Evolutionary conservation across 2,797 vertebrate species (phyloP).

Genomic region (Poeciliopsis presidionis): DNA sequence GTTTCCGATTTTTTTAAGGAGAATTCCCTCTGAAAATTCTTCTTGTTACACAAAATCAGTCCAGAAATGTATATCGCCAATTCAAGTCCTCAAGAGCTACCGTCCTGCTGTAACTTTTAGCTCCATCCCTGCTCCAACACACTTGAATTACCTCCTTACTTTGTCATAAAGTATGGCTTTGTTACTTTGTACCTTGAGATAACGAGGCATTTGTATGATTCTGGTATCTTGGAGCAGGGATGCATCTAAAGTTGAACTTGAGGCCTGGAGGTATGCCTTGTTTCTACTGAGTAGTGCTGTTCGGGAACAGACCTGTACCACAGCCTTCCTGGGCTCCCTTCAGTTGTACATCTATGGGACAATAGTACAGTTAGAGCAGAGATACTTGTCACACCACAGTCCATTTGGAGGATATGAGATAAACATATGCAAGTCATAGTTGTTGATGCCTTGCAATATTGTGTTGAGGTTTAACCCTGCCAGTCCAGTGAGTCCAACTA

Average conservation of each 20-base stretch:
- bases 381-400: neutral
- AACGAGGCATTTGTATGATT: neutral
- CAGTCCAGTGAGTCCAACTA: neutral
- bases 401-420: neutral
- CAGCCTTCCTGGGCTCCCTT: neutral
- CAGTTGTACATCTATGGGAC: neutral
- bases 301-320: neutral
- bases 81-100: neutral
- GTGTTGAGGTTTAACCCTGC: neutral
- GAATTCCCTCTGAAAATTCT: neutral
- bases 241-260: neutral
- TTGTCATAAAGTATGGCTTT: neutral
- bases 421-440: neutral
- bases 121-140: neutral
- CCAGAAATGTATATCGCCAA: neutral
- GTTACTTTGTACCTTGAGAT: neutral
- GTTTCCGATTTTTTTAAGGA: neutral
- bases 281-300: neutral
- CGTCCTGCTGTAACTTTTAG: neutral
- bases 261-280: neutral
- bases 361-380: neutral
- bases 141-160: neutral
- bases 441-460: neutral
- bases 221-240: neutral
- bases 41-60: neutral